Evolutionary conservation across 2,888 invertebrate genomes (phyloP).

Genomic region (Portevinia maculata): DNA sequence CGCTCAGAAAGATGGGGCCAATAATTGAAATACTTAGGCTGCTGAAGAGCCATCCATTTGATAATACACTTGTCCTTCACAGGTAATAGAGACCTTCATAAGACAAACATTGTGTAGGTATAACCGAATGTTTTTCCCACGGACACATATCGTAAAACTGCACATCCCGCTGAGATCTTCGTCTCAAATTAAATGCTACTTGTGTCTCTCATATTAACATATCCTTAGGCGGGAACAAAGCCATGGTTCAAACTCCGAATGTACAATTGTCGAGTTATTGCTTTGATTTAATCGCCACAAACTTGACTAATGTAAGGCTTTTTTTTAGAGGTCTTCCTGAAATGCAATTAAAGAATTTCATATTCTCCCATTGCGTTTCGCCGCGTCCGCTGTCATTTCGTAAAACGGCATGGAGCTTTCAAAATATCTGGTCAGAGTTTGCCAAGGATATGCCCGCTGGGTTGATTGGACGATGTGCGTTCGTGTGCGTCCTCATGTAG

Average conservation of each 20-base stretch:
- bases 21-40: constrained; percentile 33
- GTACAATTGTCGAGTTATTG: constrained; percentile 67
- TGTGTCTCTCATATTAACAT: constrained; percentile 38
- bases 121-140: constrained; percentile 43
- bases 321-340: constrained; percentile 48
- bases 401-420: constrained; percentile 51
- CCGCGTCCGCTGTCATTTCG: background rate
- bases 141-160: background rate
- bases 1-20: constrained; percentile 9
- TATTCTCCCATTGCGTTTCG: constrained; percentile 12
- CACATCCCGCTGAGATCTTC: constrained; percentile 23
- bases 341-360: constrained; percentile 64
- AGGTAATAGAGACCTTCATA: constrained; percentile 16
- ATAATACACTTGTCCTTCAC: constrained; percentile 47
- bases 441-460: constrained; percentile 73
- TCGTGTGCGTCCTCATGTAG: constrained; percentile 26
- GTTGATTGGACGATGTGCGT: constrained; percentile 56
- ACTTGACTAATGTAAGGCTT: constrained; percentile 59
- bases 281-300: constrained; percentile 64
- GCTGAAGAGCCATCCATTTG: constrained; percentile 61
- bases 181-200: constrained; percentile 1
- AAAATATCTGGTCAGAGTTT: constrained; percentile 39
- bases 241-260: constrained; percentile 19
- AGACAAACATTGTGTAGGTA: constrained; percentile 5
- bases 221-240: constrained; percentile 47